Conservation (phyloP, 2,797 vertebrate genomes). For the Galago senegalensis region DNA sequence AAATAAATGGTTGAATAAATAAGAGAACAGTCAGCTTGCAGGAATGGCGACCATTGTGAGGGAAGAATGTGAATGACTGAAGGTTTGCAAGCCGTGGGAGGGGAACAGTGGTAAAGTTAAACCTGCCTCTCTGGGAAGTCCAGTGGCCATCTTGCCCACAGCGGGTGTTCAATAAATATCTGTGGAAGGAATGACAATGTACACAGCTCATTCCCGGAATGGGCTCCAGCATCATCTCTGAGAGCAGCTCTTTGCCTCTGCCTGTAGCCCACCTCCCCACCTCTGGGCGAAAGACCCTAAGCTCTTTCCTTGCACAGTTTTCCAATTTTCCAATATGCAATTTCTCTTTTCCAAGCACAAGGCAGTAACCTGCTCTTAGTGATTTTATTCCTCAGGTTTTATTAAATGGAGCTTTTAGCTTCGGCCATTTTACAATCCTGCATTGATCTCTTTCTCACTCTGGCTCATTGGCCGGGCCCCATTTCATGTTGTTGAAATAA, state of each 20-base stretch:
- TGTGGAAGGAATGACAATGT: not conserved
- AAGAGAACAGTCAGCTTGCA: not conserved
- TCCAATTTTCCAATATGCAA: not conserved
- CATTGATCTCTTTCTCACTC: conserved; percentile 54
- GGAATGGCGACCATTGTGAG: not conserved
- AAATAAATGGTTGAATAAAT: conserved; percentile 60
- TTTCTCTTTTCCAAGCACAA: conserved; percentile 49
- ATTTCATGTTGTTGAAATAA: conserved; percentile 68
- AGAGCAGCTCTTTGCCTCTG: not conserved
- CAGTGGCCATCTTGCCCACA: not conserved
- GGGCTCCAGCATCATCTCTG: not conserved
- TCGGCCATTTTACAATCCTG: conserved; percentile 68
- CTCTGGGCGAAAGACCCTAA: not conserved
- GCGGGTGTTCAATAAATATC: not conserved
- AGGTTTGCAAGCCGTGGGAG: not conserved
- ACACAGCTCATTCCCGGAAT: not conserved
- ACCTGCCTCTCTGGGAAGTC: not conserved
- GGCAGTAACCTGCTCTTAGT: not conserved
- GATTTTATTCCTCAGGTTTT: conserved; percentile 70
- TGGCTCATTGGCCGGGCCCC: conserved; percentile 56
- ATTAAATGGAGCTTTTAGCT: conserved; percentile 74
- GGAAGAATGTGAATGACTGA: not conserved
- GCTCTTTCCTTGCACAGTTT: not conserved
- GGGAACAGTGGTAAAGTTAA: not conserved
- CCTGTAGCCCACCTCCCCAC: not conserved